Evolutionary conservation across 30 jellyfish, hydroid and myxozoan genomes (phyloP).

Genomic region (Pseudorhiza aurosa): DNA sequence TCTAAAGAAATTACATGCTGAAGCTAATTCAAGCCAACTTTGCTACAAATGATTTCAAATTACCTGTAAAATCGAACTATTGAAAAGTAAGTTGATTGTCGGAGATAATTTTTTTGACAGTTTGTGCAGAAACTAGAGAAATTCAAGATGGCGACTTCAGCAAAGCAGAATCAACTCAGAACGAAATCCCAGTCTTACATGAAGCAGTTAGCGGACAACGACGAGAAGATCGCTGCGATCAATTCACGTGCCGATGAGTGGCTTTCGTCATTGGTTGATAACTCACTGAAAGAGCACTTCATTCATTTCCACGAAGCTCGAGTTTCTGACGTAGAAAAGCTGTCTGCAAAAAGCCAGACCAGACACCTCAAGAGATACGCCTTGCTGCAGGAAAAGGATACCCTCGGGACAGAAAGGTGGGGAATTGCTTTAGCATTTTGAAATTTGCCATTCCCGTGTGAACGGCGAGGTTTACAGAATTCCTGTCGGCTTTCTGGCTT

Average conservation of each 20-base stretch:
- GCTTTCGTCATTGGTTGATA: constrained; percentile 64
- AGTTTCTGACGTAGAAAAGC: constrained; percentile 56
- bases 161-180: constrained; percentile 42
- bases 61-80: no score
- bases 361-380: constrained; percentile 66
- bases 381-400: constrained; percentile 63
- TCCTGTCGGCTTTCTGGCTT: no score
- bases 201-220: constrained; percentile 72
- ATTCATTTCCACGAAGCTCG: constrained; percentile 72
- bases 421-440: background rate
- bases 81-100: no score
- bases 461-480: no score
- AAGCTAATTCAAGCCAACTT: no score
- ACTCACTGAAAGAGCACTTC: constrained; percentile 45
- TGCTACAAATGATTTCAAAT: no score
- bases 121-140: constrained; percentile 41
- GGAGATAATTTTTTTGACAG: constrained; percentile 8
- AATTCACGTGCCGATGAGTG: constrained; percentile 77
- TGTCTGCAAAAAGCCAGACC: constrained; percentile 69
- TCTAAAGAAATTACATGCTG: no score
- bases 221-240: constrained; percentile 47
- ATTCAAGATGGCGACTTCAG: constrained; percentile 40
- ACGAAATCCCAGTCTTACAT: constrained; percentile 40
- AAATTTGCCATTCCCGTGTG: no score
- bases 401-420: constrained; percentile 71